Conservation (phyloP, 2,797 vertebrate species). For the Crax fasciolata region DNA sequence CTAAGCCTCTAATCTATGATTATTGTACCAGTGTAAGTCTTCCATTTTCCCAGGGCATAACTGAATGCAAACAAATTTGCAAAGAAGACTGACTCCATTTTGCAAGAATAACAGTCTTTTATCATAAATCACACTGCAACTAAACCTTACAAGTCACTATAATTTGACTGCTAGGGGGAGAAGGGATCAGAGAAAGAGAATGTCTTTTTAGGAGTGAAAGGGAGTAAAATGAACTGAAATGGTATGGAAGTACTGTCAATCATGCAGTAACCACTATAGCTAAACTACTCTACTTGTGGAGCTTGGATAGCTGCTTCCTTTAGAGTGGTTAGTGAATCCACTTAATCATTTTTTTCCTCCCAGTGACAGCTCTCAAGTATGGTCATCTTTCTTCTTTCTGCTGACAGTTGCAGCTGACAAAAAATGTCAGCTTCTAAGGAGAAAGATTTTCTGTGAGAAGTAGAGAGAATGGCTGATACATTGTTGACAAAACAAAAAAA, state of each 20-base stretch:
- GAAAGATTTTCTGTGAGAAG: neutral
- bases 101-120: neutral
- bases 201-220: neutral
- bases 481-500: neutral
- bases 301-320: neutral
- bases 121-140: neutral
- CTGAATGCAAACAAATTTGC: neutral
- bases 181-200: neutral
- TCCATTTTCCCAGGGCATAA: neutral
- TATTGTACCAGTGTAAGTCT: neutral
- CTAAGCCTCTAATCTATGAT: neutral
- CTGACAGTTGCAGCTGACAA: neutral
- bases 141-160: neutral
- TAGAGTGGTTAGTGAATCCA: neutral
- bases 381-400: neutral
- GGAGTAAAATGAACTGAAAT: constrained; percentile 1
- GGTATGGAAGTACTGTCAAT: neutral
- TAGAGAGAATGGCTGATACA: neutral
- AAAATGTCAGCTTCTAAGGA: neutral
- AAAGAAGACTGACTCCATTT: neutral
- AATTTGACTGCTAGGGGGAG: neutral
- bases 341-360: neutral
- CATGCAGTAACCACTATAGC: neutral
- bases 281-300: neutral
- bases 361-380: neutral